Evolutionary conservation across 1,140 invertebrate genomes (phyloP), one percentile per base, ranked within the genome.

Genomic region (Drosophila nannoptera): DNA sequence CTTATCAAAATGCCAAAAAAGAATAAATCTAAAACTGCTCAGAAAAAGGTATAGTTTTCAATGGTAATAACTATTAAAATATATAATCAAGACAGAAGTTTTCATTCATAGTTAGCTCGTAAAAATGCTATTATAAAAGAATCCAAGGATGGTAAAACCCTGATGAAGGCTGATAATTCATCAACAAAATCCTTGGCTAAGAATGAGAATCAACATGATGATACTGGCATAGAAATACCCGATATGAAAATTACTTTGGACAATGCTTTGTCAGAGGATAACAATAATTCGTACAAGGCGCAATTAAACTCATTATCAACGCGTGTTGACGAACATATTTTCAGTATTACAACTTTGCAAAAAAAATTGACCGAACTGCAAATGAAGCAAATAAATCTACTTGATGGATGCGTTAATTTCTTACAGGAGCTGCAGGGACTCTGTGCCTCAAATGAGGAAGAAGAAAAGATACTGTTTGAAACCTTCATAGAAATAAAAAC

Each of bases 311-410:
- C 67, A 3, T 45, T 80, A 14, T 53, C 72, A 12, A 29, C 49
- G 0, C 55, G 68, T 12, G 16, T 78, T 38, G 68, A 75, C 22
- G 29, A 49, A 6, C 59, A 75, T 8, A 65, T 78, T 4, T 11
- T 40, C 9, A 32, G 7, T 6, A 68, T 78, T 11, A 64, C 54
- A 5, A 5, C 8, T 8, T 11, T 80, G 1, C 68, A 75, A 2
- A 45, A 58, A 36, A 53, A 80, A n/a, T 14, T 75, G 5, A 49
- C 45, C 2, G n/a, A 65, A 11, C 32, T 78, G 12, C 62, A 80
- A 14, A 0, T 48, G 6, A 40, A 68, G 16, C 72, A 80, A 62
- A 11, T 53, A 8, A 5, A 9, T 0, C 48, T 68, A 7, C 63
- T 78, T 4, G 63, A 80, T 7, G 59, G 22, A 4, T 75, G 76